Evolutionary conservation across 2,797 vertebrate species (phyloP).

Genomic region (Clarias pachynema): DNA sequence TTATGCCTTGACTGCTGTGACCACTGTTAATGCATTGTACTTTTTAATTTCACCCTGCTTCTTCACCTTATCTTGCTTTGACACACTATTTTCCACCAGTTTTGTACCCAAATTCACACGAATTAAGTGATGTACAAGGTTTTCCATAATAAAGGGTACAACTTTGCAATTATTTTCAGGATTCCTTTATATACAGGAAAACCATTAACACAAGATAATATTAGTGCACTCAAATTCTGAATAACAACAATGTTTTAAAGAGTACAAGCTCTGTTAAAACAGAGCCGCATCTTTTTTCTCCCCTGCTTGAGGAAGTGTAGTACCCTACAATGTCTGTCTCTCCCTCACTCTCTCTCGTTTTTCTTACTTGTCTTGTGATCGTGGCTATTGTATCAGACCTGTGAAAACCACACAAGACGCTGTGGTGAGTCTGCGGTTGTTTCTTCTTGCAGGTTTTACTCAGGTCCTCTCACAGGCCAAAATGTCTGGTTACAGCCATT

Average conservation of each 20-base stretch:
- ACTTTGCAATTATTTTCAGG: neutral
- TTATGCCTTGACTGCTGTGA: too few relatives aligned
- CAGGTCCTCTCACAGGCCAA: constrained; percentile 69
- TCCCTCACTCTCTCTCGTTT: neutral
- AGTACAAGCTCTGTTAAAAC: neutral
- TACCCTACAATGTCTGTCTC: too few relatives aligned
- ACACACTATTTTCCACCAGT: neutral
- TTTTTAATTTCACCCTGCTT: neutral
- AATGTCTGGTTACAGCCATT: constrained; percentile 58
- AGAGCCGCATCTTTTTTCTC: neutral
- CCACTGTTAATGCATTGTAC: neutral
- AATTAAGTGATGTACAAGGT: neutral
- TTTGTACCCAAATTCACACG: too few relatives aligned
- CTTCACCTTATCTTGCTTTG: neutral
- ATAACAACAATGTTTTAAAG: neutral
- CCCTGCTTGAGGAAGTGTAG: neutral
- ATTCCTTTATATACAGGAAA: neutral
- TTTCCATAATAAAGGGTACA: neutral
- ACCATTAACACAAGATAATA: neutral
- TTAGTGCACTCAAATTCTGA: neutral
- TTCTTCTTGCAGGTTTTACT: constrained; percentile 77
- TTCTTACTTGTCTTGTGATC: neutral
- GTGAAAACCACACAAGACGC: neutral
- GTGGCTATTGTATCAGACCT: neutral
- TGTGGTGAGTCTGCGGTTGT: constrained; percentile 30